Base-by-base conservation (phyloP, 1,140 invertebrate species). In the Andrena cerasifolii region DNA sequence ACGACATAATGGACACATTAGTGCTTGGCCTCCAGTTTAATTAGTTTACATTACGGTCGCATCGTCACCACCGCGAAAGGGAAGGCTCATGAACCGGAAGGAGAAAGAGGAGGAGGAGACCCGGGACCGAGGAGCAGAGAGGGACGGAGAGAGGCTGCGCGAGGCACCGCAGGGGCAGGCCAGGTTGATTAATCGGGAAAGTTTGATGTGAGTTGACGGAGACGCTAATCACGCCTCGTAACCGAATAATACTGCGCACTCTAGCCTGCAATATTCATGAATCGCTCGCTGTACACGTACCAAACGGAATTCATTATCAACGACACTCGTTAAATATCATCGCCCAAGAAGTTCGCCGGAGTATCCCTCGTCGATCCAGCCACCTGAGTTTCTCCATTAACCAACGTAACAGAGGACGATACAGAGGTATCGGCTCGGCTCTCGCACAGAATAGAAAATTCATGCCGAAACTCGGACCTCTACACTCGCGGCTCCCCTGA, bases 21-120 rank as follows among this genome's bases (percentile, higher is more conserved):
- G 88, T 88, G 84, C 86, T 81, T 85, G 86, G 89, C 86, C 88
- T 90, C 88, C 85, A 80, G 88, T 91, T 91, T 90, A 91, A 91
- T 91, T 91, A 91, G 90, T 91, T 91, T 90, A 91, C 90, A 91
- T 91, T 90, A 91, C 85, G 85, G 87, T 82, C 81, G 88, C 87
- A 88, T 90, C 89, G 89, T 90, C 89, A 89, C 85, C 81, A 86
- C 83, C 84, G 79, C 79, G 83, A 80, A 90, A 80, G 89, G 88
- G 85, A 86, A 84, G 81, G 80, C 65, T 31, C 54, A n/a, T 51
- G 59, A 28, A 79, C 66, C 63, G 24, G 73, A 78, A 81, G 58
- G 79, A 63, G 83, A 74, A 75, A 61, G 58, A 61, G 56, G 24
- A n/a, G 16, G 12, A 56, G 59, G 75, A n/a, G 36, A 63, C 28